phyloP scores from a whole-genome alignment of 2,888 invertebrate species.

The Agrilus cyanescens region DNA sequence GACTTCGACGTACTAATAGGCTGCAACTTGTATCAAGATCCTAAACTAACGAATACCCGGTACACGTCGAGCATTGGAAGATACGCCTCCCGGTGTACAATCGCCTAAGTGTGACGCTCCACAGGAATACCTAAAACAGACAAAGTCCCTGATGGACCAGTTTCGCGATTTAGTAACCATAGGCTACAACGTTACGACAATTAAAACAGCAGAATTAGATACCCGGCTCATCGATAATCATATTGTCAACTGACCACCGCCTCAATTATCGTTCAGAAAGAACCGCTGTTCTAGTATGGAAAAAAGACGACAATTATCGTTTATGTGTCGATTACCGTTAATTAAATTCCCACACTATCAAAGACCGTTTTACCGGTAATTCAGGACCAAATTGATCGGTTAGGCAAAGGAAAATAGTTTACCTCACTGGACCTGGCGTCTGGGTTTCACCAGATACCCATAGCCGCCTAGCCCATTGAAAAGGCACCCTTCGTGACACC shows the following conservation, averaged over 20 bases:
- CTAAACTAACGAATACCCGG: not conserved
- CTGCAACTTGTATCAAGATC: not conserved
- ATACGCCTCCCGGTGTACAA: not conserved
- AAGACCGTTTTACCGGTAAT: not conserved
- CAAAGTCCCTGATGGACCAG: not conserved
- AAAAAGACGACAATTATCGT: no score
- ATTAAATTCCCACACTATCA: conserved; percentile 1
- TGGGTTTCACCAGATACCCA: conserved; percentile 2
- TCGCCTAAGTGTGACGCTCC: not conserved
- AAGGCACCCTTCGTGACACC: not conserved
- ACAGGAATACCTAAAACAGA: not conserved
- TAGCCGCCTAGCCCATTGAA: not conserved
- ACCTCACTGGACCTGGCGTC: conserved; percentile 1
- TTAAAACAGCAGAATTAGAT: not conserved
- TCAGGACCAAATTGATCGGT: not conserved
- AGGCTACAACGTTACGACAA: not conserved
- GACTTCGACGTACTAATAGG: not conserved
- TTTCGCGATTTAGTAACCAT: not conserved
- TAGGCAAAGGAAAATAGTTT: conserved; percentile 1
- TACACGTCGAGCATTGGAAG: no score
- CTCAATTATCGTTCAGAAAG: conserved; percentile 1
- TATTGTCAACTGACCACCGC: conserved; percentile 2
- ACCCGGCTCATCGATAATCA: not conserved
- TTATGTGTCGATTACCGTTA: no score
- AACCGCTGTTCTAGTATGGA: not conserved